Percentiles rank a stretch among this genome's conserved stretches.
Conservation (phyloP, 1,140 invertebrate genomes). For the Drosophila tropicalis region DNA sequence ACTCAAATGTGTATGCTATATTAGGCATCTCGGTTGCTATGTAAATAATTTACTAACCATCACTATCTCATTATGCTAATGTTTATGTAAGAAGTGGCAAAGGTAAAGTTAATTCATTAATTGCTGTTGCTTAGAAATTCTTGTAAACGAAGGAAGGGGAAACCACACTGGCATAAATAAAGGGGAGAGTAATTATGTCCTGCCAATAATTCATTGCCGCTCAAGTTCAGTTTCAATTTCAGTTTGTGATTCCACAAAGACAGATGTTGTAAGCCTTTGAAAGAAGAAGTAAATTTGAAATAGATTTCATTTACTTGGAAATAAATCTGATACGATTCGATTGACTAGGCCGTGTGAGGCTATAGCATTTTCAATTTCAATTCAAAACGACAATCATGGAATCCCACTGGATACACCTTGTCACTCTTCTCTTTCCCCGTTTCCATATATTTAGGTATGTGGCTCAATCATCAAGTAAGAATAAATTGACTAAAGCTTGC, state of each 20-base stretch:
- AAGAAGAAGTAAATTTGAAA: neutral
- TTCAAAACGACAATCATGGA: neutral
- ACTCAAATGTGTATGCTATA: too few relatives aligned
- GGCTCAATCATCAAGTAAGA: slow-evolving; percentile 31
- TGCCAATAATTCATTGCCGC: too few relatives aligned
- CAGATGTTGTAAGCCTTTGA: neutral
- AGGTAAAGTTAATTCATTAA: too few relatives aligned
- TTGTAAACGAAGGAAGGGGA: too few relatives aligned
- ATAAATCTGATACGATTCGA: slow-evolving; percentile 2
- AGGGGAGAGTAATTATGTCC: too few relatives aligned
- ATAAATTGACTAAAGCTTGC: slow-evolving; percentile 72
- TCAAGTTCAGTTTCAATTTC: too few relatives aligned
- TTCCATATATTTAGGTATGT: slow-evolving; percentile 5
- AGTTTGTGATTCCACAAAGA: neutral
- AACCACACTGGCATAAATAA: too few relatives aligned
- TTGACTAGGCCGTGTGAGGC: neutral
- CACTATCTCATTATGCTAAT: too few relatives aligned
- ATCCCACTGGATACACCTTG: neutral
- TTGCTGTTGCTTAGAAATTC: too few relatives aligned
- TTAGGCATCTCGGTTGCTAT: too few relatives aligned
- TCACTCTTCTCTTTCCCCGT: slow-evolving; percentile 17
- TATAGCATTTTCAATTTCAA: neutral
- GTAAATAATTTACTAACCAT: too few relatives aligned
- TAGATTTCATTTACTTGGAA: neutral
- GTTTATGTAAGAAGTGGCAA: too few relatives aligned